Percentiles rank a stretch among this genome's conserved stretches.
Evolutionary conservation across 2,888 invertebrate genomes (phyloP).

Genomic region (Kryphioiulus occultus): DNA sequence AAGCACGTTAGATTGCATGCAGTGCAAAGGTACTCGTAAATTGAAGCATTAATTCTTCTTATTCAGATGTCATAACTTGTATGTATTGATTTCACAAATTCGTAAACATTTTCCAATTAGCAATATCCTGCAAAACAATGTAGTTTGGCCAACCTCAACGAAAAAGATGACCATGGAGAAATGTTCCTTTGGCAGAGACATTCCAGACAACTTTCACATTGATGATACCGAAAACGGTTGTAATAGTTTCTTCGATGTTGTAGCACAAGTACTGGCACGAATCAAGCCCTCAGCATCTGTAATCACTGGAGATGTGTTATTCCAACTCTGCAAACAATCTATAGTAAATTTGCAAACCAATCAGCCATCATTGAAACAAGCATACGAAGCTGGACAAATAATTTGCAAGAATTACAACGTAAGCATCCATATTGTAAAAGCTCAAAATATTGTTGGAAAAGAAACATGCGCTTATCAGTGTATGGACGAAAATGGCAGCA

Average conservation of each 20-base stretch:
- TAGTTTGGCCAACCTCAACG: too few species aligned
- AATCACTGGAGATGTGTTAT: neutral
- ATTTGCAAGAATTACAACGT: neutral
- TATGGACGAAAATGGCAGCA: too few species aligned
- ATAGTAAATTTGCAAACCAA: neutral
- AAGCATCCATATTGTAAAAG: neutral
- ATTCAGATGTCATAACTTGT: too few species aligned
- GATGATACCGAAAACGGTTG: neutral
- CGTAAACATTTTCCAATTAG: too few species aligned
- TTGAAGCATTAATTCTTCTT: too few species aligned
- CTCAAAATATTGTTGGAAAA: neutral
- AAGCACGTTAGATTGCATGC: too few species aligned
- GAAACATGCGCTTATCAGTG: neutral
- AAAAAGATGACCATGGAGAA: too few species aligned
- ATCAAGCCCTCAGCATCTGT: neutral
- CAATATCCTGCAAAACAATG: too few species aligned
- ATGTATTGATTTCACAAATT: too few species aligned
- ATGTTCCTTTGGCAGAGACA: too few species aligned
- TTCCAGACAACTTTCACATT: too few species aligned
- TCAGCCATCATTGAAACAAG: neutral
- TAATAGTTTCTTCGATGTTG: neutral
- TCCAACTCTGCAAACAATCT: neutral
- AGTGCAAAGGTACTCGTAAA: too few species aligned
- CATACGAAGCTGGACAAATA: neutral
- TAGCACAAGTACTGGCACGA: neutral